Conservation (phyloP, 2,888 invertebrate genomes). For the Dicycla oo region DNA sequence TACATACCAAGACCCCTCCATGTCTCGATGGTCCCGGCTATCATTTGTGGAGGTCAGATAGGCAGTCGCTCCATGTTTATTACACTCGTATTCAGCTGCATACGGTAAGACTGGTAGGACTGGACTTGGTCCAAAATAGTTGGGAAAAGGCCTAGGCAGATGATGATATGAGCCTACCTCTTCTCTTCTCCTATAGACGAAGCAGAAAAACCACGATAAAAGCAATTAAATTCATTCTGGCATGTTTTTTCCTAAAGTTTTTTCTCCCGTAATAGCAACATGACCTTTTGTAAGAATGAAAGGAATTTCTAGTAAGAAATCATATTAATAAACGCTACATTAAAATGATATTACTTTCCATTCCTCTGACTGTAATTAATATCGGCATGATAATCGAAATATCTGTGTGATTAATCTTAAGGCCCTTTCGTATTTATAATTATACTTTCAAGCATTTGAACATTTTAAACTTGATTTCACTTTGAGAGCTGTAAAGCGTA, state of each 20-base stretch:
- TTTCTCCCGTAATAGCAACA: not conserved
- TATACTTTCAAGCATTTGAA: conserved; percentile 28
- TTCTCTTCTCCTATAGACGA: not conserved
- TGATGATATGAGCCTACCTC: no score
- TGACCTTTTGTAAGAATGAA: conserved; percentile 1
- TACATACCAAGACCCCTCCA: no score
- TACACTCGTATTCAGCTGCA: no score
- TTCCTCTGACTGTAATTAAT: conserved; percentile 50
- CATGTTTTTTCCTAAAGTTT: not conserved
- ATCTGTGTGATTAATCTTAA: conserved; percentile 45
- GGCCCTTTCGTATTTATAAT: conserved; percentile 49
- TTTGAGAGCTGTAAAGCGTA: not conserved
- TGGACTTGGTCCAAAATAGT: no score
- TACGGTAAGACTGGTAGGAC: no score
- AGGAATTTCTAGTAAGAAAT: conserved; percentile 20
- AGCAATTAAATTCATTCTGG: not conserved
- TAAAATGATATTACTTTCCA: conserved; percentile 49
- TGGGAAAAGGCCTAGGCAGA: no score
- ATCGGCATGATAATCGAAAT: conserved; percentile 47
- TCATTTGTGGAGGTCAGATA: no score
- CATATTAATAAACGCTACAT: conserved; percentile 12
- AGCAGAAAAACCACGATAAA: not conserved
- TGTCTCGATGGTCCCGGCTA: no score
- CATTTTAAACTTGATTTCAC: conserved; percentile 27
- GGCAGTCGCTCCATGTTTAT: no score